Conservation (phyloP, 1,140 invertebrate genomes). For the Leptoteleia sp. region DNA sequence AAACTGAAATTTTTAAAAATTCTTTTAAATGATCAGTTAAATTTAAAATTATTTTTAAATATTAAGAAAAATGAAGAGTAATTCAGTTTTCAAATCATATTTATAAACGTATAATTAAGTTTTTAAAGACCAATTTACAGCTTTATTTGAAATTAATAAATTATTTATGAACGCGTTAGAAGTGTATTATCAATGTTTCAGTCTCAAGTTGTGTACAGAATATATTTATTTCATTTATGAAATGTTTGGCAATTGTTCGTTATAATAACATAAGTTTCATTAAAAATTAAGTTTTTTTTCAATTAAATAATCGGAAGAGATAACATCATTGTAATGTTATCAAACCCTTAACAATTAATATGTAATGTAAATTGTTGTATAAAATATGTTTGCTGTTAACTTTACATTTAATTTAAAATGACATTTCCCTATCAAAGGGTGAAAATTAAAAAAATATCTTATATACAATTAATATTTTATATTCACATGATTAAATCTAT, state of each 20-base stretch:
- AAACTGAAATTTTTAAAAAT: no score
- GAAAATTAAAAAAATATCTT: constrained; percentile 36
- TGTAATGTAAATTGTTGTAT: constrained; percentile 32
- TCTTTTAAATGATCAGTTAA: no score
- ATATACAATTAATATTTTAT: constrained; percentile 25
- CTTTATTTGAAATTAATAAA: no score
- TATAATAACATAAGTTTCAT: constrained; percentile 52
- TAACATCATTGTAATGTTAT: neutral
- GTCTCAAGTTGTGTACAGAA: constrained; percentile 76
- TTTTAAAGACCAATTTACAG: no score
- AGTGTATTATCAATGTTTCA: constrained; percentile 74
- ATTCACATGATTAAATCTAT: constrained; percentile 4
- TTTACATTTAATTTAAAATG: constrained; percentile 32
- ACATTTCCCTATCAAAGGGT: constrained; percentile 1
- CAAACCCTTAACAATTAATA: constrained; percentile 25
- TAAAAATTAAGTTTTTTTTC: constrained; percentile 20
- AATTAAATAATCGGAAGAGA: constrained; percentile 24
- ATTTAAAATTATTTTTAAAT: no score
- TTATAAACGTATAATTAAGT: no score
- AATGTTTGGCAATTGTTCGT: constrained; percentile 77
- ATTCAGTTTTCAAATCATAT: no score
- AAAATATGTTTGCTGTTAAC: constrained; percentile 9
- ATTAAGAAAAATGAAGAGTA: no score
- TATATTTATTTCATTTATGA: constrained; percentile 55
- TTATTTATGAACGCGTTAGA: constrained; percentile 3